Evolutionary conservation across 2,888 invertebrate species (phyloP), one percentile per base, ranked within the genome.

Genomic region (Clivina fossor): DNA sequence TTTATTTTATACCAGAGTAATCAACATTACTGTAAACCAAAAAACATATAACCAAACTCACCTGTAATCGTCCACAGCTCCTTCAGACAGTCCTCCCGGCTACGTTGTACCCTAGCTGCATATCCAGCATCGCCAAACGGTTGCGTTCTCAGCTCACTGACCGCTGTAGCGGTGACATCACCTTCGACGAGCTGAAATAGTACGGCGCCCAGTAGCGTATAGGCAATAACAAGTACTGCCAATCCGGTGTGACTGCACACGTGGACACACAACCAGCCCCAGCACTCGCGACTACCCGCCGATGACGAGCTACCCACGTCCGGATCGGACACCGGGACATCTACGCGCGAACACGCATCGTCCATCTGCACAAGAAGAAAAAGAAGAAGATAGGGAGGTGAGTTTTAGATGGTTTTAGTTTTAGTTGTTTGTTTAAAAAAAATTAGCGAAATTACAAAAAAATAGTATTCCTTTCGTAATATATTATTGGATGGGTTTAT

Each of bases 101-200:
- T 82, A 61, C 80, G 75, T 64, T 81, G 79, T 60, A 84, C 81
- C 30, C 15, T 32, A 3, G 19, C 28, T n/a, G 13, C 28, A 30
- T 11, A n/a, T 4, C 30, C 18, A 11, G 9, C 30, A 5, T 13
- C 7, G 16, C 26, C 26, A 9, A 28, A 7, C 9, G 19, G 24
- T 3, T 11, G 24, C 20, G 22, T 16, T 26, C 15, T 26, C n/a
- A 20, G 11, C 11, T 13, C 28, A 9, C 26, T 24, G 4, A 7
- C 5, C 9, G 9, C 9, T 5, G 9, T 15, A 5, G 13, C 15
- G 4, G 5, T 5, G 3, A 2, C 46, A 9, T 83, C 84, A n/a
- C 84, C 83, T 72, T 90, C 90, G 66, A 90, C 75, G 60, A 83
- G 78, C 66, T 85, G 84, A 72, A 90, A 90, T 61, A 89, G 78